These are phyloP conservation scores for Caenorhabditis angaria DNA, from an alignment of 2,888 invertebrate species.

Conservation along the genomic window DNA sequence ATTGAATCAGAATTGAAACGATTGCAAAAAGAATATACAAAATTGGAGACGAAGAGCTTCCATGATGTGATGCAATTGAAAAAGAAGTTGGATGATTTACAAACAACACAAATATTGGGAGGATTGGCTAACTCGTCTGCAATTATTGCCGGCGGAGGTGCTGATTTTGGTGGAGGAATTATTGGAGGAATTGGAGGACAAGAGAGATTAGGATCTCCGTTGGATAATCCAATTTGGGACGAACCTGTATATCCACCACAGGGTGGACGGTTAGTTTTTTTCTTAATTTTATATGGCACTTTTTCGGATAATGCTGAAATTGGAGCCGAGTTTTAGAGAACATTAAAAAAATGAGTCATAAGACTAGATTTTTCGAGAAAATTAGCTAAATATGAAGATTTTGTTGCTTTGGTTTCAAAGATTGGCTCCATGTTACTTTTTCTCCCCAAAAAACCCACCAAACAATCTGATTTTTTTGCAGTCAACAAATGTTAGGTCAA, in stretches of 20 bases:
- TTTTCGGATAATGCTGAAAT: too few species aligned
- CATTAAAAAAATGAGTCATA: too few species aligned
- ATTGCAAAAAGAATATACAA: constrained; percentile 34
- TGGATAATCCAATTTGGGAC: constrained; percentile 44
- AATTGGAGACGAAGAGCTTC: constrained; percentile 52
- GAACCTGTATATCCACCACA: constrained; percentile 25
- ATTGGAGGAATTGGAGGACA: neutral
- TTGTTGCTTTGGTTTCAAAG: too few species aligned
- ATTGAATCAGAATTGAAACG: constrained; percentile 41
- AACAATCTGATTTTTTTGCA: neutral
- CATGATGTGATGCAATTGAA: constrained; percentile 40
- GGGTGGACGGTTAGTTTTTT: neutral
- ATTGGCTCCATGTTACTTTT: too few species aligned
- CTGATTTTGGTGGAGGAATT: neutral
- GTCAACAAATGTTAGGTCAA: constrained; percentile 6
- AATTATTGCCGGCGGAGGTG: neutral
- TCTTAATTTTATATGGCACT: too few species aligned
- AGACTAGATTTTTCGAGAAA: too few species aligned
- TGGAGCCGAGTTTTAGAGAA: too few species aligned
- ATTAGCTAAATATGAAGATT: too few species aligned
- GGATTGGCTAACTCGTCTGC: neutral
- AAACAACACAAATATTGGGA: constrained; percentile 15
- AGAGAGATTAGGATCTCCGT: neutral
- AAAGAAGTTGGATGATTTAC: constrained; percentile 29
- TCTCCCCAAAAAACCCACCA: too few species aligned